Evolutionary conservation across 2,113 vertebrate species (phyloP).

Genomic region (Symphodus melops): DNA sequence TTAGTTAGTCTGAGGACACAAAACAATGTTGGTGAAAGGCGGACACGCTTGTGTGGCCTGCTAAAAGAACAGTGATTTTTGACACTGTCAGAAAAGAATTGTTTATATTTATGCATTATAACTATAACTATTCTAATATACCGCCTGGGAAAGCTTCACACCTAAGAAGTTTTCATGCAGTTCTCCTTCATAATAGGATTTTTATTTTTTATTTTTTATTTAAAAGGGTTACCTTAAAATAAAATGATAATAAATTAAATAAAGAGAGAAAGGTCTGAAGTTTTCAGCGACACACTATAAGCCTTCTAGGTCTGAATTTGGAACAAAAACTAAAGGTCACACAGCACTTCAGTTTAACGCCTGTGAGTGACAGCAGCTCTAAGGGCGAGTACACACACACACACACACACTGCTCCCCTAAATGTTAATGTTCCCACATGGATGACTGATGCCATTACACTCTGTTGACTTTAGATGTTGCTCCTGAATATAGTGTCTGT

Average conservation of each 20-base stretch:
- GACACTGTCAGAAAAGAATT: background rate
- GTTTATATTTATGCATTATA: no score
- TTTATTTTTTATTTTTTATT: no score
- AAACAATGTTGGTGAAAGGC: background rate
- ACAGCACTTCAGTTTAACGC: conserved; percentile 62
- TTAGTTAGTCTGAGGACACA: background rate
- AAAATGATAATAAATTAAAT: background rate
- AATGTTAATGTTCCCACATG: conserved; percentile 82
- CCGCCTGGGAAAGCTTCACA: no score
- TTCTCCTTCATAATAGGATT: no score
- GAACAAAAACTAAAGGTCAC: conserved; percentile 70
- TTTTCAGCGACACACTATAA: background rate
- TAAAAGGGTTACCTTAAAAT: no score
- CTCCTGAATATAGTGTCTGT: background rate
- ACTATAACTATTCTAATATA: no score
- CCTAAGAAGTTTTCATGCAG: no score
- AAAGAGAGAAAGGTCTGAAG: conserved; percentile 11
- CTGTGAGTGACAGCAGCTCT: conserved; percentile 73
- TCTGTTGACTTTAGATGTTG: conserved; percentile 22
- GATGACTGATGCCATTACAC: conserved; percentile 46
- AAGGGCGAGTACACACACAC: conserved; percentile 51
- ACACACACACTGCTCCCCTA: conserved; percentile 34
- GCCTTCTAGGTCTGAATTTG: conserved; percentile 37
- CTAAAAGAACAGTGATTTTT: background rate
- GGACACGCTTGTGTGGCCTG: background rate